Base-by-base conservation (phyloP, 2,797 vertebrate species). In the Okamejei kenojei region DNA sequence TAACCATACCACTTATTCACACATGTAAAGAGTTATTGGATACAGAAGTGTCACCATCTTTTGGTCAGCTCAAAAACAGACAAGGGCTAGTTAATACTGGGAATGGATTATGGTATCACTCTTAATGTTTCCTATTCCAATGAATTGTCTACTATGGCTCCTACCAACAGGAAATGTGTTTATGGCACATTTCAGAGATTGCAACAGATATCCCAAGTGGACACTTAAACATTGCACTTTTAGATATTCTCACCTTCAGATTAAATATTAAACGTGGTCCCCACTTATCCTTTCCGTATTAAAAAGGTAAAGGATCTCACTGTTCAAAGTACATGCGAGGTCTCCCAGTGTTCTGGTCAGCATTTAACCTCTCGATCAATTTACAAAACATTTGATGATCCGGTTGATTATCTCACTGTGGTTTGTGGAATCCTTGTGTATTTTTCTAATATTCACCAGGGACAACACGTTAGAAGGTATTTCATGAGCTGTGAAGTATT, bases 1-100 rank as follows among this genome's bases (percentile, higher is more conserved):
- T 76, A 92, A 92, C 90, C 8, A 7, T 10, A 29, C 35, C 90
- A 92, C 90, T 74, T 74, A 23, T 17, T 29, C 68, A 76, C 35
- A 76, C 58, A 5, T n/a, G 11, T 74, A 26, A 45, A 74, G 26
- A 74, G 26, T n/a, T 23, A 4, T 54, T 45, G 26, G 90, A 74
- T 92, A 65, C 63, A 35, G 17, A 68, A 88, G 84, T 65, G 84
- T 88, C 84, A 74, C 45, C 19, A 58, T 54, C 90, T 92, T 76
- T 92, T 76, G 26, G 74, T 71, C 54, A 23, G 26, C 26, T 13
- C 71, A 74, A 74, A 76, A 76, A 26, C 23, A 76, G n/a, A n/a
- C 68, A 76, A 76, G 71, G 7, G 23, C 29, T 13, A 45, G 65
- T 54, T 54, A 54, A 54, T 54, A 17, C 32, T 11, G 58, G 23